These are phyloP conservation scores for Drosophila subquinaria DNA, from an alignment of 2,888 invertebrate species.

Conservation along the genomic window DNA sequence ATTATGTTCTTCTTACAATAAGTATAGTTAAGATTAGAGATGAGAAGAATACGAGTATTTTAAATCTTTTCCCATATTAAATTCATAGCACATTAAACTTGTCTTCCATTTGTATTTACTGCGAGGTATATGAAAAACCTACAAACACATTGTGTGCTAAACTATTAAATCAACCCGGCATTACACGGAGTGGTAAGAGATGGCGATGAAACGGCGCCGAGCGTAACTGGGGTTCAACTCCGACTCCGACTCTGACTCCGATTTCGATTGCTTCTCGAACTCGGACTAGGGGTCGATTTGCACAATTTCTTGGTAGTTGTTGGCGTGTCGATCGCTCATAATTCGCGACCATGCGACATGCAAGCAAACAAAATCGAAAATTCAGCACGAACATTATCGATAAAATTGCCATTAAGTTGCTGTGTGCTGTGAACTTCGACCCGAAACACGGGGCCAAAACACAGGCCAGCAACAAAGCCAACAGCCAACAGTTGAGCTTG, in stretches of 20 bases:
- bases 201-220: constrained; percentile 31
- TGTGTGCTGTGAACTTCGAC: constrained; percentile 49
- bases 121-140: constrained; percentile 56
- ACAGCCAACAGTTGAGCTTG: background rate
- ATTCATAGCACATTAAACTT: background rate
- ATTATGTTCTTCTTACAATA: background rate
- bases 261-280: constrained; percentile 19
- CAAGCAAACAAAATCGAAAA: constrained; percentile 81
- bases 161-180: constrained; percentile 68
- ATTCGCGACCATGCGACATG: constrained; percentile 70
- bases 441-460: constrained; percentile 2
- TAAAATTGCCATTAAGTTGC: constrained; percentile 83
- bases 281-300: constrained; percentile 59
- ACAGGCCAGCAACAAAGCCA: constrained; percentile 5
- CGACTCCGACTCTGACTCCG: constrained; percentile 9
- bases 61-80: background rate
- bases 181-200: constrained; percentile 25
- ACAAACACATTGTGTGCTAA: constrained; percentile 80
- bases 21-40: too few species aligned
- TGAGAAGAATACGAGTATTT: background rate
- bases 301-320: constrained; percentile 72
- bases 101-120: background rate
- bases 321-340: constrained; percentile 81
- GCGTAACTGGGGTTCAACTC: constrained; percentile 14
- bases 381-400: constrained; percentile 84